Conservation (phyloP, 1,140 invertebrate genomes). For the Ceratoteleas bidentatus region DNA sequence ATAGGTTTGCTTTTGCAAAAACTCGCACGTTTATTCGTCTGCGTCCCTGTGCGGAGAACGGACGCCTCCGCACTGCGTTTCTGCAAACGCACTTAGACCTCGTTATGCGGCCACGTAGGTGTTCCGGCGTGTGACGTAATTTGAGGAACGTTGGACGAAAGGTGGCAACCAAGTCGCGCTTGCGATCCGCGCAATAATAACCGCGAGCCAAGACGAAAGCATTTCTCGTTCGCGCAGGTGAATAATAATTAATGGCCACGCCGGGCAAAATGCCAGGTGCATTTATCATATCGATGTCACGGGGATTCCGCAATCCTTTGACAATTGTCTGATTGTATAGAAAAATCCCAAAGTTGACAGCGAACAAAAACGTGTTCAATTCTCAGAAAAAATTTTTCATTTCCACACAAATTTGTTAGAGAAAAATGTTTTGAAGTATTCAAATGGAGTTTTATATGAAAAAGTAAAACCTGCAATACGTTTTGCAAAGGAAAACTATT, state of each 20-base stretch:
- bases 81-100: constrained; percentile 40
- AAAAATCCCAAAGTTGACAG: too few relatives aligned
- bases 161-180: constrained; percentile 25
- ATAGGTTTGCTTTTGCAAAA: neutral
- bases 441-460: too few relatives aligned
- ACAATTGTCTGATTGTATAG: constrained; percentile 25
- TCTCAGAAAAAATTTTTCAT: neutral
- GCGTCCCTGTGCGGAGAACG: constrained; percentile 4
- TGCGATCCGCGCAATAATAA: constrained; percentile 11
- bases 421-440: neutral
- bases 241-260: constrained; percentile 49
- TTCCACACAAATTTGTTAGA: neutral
- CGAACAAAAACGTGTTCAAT: too few relatives aligned
- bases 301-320: constrained; percentile 32
- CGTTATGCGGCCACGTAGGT: constrained; percentile 49
- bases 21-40: neutral
- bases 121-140: constrained; percentile 52
- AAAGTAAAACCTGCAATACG: too few relatives aligned
- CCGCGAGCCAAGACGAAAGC: constrained; percentile 25
- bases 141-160: constrained; percentile 44
- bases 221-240: constrained; percentile 45
- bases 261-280: constrained; percentile 44
- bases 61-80: constrained; percentile 40
- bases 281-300: constrained; percentile 45
- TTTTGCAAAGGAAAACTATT: too few relatives aligned